These are phyloP conservation scores for Ariolimax columbianus DNA, from an alignment of 2,888 invertebrate species.

Conservation along the genomic window DNA sequence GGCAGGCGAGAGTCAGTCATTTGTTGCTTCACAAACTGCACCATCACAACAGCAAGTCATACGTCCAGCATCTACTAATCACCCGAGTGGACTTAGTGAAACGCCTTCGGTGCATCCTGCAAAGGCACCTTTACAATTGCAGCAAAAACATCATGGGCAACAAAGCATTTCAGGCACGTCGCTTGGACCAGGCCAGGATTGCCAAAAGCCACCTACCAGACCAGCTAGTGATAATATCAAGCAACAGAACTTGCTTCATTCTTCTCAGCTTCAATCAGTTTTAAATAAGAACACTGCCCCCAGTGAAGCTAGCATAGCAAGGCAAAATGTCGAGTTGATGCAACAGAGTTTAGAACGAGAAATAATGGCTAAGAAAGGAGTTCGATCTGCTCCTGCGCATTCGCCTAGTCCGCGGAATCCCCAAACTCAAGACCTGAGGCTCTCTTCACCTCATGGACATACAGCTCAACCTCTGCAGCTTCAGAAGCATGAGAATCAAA, in stretches of 20 bases:
- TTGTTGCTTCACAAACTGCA: not conserved
- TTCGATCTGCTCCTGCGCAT: not conserved
- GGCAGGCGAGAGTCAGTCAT: not conserved
- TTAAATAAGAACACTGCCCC: too few relatives aligned
- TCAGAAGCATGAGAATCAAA: conserved; percentile 1
- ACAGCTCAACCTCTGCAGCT: not conserved
- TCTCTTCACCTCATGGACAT: not conserved
- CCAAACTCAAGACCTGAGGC: not conserved
- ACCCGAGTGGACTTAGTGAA: not conserved
- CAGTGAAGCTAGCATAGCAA: conserved; percentile 17
- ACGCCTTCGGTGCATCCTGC: conserved; percentile 6
- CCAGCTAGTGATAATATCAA: not conserved
- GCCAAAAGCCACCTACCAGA: not conserved
- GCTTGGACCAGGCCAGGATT: not conserved
- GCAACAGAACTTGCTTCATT: not conserved
- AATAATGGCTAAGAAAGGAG: conserved; percentile 42
- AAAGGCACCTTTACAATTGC: not conserved
- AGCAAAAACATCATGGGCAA: not conserved
- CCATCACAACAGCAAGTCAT: not conserved
- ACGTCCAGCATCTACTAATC: not conserved
- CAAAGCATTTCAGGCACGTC: not conserved
- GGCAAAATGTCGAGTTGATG: conserved; percentile 39
- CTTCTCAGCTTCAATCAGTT: not conserved
- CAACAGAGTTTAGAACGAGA: conserved; percentile 43
- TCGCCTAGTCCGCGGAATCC: not conserved